phyloP scores from a whole-genome alignment of 2,113 vertebrate species.

The Hemiscyllium ocellatum region DNA sequence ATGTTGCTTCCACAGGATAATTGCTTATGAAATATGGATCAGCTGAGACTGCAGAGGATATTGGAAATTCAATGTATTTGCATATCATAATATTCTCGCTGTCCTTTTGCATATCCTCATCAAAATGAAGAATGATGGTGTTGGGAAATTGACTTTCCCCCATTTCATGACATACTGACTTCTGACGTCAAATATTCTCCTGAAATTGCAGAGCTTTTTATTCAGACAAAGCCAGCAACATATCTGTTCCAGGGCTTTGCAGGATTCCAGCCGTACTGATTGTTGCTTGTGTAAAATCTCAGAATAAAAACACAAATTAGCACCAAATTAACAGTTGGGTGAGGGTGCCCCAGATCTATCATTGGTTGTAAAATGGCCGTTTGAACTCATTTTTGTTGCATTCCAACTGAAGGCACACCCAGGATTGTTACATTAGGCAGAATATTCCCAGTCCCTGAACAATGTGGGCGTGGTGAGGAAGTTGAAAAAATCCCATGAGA shows the following conservation, averaged over 20 bases:
- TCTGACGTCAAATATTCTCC: background rate
- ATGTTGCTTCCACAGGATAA: conserved; percentile 13
- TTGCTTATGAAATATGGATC: conserved; percentile 37
- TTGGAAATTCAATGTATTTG: conserved; percentile 32
- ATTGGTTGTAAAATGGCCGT: background rate
- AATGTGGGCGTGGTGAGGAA: too few species aligned
- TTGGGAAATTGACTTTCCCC: background rate
- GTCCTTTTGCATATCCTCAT: conserved; percentile 31
- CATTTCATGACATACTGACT: background rate
- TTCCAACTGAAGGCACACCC: background rate
- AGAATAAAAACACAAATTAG: background rate
- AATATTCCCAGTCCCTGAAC: too few species aligned
- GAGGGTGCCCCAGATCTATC: background rate
- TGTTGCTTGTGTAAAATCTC: background rate
- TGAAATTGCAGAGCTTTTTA: background rate
- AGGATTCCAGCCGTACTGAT: background rate
- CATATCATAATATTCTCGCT: conserved; percentile 31
- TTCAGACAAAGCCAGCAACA: background rate
- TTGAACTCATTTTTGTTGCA: background rate
- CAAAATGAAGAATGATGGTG: conserved; percentile 18
- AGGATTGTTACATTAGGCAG: too few species aligned
- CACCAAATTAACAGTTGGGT: background rate
- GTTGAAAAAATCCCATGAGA: too few species aligned
- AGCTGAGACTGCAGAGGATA: conserved; percentile 1
- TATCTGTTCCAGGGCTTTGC: too few species aligned